Base-by-base conservation (phyloP, 2,888 invertebrate genomes). In the Choristoneura rosaceana region DNA sequence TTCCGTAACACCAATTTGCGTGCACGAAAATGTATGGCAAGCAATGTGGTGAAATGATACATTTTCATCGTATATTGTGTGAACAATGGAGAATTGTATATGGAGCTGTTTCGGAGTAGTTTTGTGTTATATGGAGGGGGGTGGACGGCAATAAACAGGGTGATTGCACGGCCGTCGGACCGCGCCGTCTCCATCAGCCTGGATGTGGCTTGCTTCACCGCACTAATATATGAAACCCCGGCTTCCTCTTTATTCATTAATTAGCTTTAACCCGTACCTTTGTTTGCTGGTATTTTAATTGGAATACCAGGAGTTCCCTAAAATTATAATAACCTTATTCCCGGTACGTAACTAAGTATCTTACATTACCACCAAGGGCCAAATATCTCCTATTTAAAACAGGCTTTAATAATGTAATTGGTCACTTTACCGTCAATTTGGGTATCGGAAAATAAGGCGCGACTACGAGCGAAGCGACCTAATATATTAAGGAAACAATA, bases 141-240 rank as follows among this genome's bases (percentile, higher is more conserved):
- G 73, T 69, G 73, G 73, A 52, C 68, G 73, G 73, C 73, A 73
- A 64, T 73, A 73, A 73, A 73, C 73, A 73, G 73, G 73, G 73
- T 69, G 73, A 73, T 73, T 73, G 73, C 73, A 64, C 64, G 73
- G 68, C 73, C 73, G 69, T 38, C 69, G 73, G 71, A 59, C 71
- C 68, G 50, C 43, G 59, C 68, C 12, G 50, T 34, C 9, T 58
- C 67, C 2, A 12, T n/a, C 25, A 5, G n/a, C 3, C 71, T 71
- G 33, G 67, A 71, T 62, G 58, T 47, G 71, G 61, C 71, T 60
- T 5, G 14, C 12, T 17, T 4, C 14, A 41, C 1, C 10, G 41
- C 10, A 7, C 61, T 10, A 17, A 61, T 4, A 61, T 4, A 61
- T 15, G 10, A 4, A 43, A 2, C 55, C n/a, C 25, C 12, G 12